Percentiles rank a stretch among this genome's conserved stretches.
Conservation (phyloP, 2,113 vertebrate species). For the Corvus hawaiiensis region DNA sequence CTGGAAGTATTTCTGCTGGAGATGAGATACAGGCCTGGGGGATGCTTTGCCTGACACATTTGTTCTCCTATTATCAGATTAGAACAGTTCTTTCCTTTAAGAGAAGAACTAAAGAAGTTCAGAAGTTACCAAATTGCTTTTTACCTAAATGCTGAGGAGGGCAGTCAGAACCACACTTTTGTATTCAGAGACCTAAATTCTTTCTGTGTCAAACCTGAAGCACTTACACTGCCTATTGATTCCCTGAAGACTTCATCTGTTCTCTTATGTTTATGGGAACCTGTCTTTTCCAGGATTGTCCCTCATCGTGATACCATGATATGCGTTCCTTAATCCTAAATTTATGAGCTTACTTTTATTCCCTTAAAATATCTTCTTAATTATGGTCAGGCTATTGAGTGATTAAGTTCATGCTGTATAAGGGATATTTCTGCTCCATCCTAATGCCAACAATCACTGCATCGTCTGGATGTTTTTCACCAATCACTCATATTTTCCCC, state of each 20-base stretch:
- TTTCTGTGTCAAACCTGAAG: neutral
- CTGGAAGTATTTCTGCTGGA: neutral
- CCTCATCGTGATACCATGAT: neutral
- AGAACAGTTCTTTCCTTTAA: neutral
- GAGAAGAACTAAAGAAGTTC: neutral
- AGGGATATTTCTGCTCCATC: neutral
- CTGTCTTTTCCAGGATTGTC: neutral
- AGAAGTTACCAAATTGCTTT: neutral
- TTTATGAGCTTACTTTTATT: neutral
- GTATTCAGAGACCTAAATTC: neutral
- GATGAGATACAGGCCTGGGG: neutral
- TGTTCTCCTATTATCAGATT: neutral
- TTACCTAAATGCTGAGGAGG: neutral
- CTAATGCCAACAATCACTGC: neutral
- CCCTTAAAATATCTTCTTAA: neutral
- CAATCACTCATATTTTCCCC: neutral
- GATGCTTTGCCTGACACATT: neutral
- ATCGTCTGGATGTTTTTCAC: neutral
- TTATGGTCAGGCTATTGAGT: neutral
- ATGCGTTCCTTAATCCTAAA: neutral
- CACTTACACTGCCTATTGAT: neutral
- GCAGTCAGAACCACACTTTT: neutral
- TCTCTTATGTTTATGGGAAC: neutral
- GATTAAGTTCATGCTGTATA: neutral
- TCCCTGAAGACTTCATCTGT: neutral